Evolutionary conservation across 1,140 invertebrate species (phyloP), one percentile per base, ranked within the genome.

Genomic region (Idris sp.): DNA sequence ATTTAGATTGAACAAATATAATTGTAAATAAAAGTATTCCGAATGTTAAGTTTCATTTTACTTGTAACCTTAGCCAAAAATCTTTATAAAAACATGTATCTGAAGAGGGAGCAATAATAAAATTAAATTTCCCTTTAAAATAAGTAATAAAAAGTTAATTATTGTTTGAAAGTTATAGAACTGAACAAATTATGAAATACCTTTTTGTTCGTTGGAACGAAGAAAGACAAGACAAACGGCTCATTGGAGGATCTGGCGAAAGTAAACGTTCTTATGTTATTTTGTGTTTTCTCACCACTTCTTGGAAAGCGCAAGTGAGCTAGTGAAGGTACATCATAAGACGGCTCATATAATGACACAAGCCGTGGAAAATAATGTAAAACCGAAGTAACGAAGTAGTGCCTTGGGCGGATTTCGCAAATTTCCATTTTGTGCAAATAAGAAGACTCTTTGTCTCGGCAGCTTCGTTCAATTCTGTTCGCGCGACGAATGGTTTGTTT

Each of bases 381-480:
- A 72, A 41, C 56, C 35, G 13, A 54, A 54, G 48, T 54, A 71
- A 71, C 56, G 56, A 62, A 49, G 53, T 35, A 56, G 33, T 41
- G 67, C 67, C 49, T 40, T 31, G 18, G 65, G 56, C 56, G 48
- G 56, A 54, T 71, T 56, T 49, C 28, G 56, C 16, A 35, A 71
- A 71, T 71, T 56, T 41, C 64, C 43, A 35, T 58, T 68, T 44
- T 46, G 56, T 44, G 54, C 56, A 54, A 71, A 71, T 71, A 61
- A 62, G 64, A 33, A n/a, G 26, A 46, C 14, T 49, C 53, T 59
- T 53, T 69, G 53, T 51, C 26, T 14, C 38, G 4, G 10, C 9
- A n/a, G n/a, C n/a, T n/a, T n/a, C n/a, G 8, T 14, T 36, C 49
- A 53, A 68, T 58, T 31, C 48, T 44, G 10, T 18, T 10, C 26